These are phyloP conservation scores for Microplitis mediator DNA, from an alignment of 1,140 invertebrate species.

Conservation along the genomic window DNA sequence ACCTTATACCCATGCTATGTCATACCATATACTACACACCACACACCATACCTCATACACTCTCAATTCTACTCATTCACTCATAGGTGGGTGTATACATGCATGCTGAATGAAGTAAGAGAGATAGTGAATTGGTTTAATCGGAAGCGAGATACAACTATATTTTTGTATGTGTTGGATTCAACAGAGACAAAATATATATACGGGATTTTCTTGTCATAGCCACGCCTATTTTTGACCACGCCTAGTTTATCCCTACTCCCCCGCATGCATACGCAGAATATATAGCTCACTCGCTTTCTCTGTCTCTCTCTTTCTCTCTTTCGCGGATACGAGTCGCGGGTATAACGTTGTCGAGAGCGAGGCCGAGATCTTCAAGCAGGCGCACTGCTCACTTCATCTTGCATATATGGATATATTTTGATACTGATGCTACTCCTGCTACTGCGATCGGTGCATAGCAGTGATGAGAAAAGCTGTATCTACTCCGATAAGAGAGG, in stretches of 20 bases:
- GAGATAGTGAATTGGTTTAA: no score
- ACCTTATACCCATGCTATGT: background rate
- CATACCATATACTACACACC: no score
- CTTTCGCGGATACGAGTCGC: background rate
- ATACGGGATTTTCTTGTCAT: slow-evolving; percentile 10
- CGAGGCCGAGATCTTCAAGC: slow-evolving; percentile 1
- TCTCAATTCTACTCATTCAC: background rate
- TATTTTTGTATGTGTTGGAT: background rate
- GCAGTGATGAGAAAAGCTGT: no score
- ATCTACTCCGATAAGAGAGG: no score
- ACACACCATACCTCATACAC: no score
- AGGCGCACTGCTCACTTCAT: background rate
- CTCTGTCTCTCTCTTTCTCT: background rate
- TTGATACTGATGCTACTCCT: no score
- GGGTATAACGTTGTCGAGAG: background rate
- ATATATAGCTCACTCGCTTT: no score
- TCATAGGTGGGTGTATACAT: background rate
- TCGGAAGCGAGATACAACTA: background rate
- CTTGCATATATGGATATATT: background rate
- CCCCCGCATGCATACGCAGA: background rate
- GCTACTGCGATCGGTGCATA: no score
- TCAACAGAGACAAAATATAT: background rate
- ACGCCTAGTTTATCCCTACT: slow-evolving; percentile 15
- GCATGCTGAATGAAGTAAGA: background rate
- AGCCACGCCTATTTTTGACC: background rate